Percentiles rank a stretch among this genome's conserved stretches.
phyloP scores from a whole-genome alignment of 2,888 invertebrate species.

The Sturmia bella region DNA sequence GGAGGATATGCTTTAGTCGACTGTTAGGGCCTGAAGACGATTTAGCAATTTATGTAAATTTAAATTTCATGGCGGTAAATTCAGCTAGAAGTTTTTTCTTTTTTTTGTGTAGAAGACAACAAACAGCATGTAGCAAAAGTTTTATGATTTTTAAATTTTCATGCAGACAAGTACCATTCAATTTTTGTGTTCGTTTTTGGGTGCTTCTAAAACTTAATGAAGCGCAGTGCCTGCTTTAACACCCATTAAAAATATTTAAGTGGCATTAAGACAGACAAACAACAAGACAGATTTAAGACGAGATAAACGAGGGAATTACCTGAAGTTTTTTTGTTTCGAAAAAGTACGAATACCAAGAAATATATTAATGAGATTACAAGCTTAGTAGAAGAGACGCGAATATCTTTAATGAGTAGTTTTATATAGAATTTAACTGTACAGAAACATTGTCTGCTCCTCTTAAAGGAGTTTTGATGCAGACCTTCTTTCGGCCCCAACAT shows the following conservation, averaged over 20 bases:
- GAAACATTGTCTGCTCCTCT: not conserved
- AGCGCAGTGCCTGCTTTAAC: slow-evolving; percentile 70
- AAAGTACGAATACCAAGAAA: too few species aligned
- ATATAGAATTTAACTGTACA: too few species aligned
- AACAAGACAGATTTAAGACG: not conserved
- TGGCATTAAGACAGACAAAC: slow-evolving; percentile 33
- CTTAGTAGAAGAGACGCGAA: too few species aligned
- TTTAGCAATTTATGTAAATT: slow-evolving; percentile 43
- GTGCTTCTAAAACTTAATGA: slow-evolving; percentile 67
- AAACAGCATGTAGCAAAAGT: slow-evolving; percentile 22
- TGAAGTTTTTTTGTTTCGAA: not conserved
- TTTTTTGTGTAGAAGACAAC: slow-evolving; percentile 8
- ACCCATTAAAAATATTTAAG: slow-evolving; percentile 65
- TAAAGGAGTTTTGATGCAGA: slow-evolving; percentile 1
- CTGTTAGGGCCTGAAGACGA: slow-evolving; percentile 6
- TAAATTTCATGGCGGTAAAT: slow-evolving; percentile 43
- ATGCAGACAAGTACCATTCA: slow-evolving; percentile 28
- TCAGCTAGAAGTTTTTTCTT: slow-evolving; percentile 28
- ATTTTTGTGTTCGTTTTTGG: slow-evolving; percentile 35
- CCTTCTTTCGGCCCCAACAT: slow-evolving; percentile 15
- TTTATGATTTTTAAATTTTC: slow-evolving; percentile 48
- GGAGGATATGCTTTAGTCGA: not conserved
- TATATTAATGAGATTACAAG: too few species aligned
- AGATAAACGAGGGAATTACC: slow-evolving; percentile 8
- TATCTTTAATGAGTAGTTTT: too few species aligned